These are phyloP conservation scores for Mastigias papua DNA, from an alignment of 30 jellyfish, hydroid and myxozoan genomes.

Conservation along the genomic window DNA sequence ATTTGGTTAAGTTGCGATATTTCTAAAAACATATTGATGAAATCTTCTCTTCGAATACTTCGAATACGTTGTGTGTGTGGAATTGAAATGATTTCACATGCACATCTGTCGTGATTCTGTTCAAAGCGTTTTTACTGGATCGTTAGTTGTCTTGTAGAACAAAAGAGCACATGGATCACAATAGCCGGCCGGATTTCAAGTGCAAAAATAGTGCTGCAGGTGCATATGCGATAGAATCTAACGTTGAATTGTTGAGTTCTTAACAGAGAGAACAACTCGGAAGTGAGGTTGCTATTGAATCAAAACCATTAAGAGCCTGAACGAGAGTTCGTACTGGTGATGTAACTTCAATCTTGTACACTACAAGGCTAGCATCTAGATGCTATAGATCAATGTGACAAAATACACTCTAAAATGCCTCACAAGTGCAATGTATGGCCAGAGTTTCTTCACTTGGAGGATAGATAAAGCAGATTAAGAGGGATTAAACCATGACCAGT, in stretches of 20 bases:
- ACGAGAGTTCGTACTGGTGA: no score
- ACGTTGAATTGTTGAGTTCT: constrained; percentile 1
- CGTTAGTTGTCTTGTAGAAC: constrained; percentile 29
- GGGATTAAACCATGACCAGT: no score
- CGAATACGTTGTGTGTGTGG: constrained; percentile 35
- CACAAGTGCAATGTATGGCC: no score
- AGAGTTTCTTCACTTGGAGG: no score
- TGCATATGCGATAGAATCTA: constrained; percentile 6
- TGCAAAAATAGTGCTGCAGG: constrained; percentile 54
- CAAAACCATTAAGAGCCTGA: background rate
- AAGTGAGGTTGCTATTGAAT: background rate
- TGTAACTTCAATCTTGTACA: no score
- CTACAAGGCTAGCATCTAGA: background rate
- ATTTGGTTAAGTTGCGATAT: background rate
- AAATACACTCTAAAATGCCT: no score
- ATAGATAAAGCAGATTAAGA: no score
- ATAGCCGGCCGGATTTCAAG: constrained; percentile 30
- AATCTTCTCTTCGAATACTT: constrained; percentile 1
- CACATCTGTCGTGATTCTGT: constrained; percentile 63
- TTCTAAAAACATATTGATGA: constrained; percentile 11
- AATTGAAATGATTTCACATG: constrained; percentile 52
- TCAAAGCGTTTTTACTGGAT: constrained; percentile 56
- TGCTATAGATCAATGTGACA: background rate
- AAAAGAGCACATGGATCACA: constrained; percentile 35
- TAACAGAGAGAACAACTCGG: constrained; percentile 2